A percentile compares a stretch with the other conserved stretches of the same genome.
These are phyloP conservation scores for Dipodomys merriami DNA, from an alignment of 2,113 vertebrate genomes.

Conservation along the genomic window DNA sequence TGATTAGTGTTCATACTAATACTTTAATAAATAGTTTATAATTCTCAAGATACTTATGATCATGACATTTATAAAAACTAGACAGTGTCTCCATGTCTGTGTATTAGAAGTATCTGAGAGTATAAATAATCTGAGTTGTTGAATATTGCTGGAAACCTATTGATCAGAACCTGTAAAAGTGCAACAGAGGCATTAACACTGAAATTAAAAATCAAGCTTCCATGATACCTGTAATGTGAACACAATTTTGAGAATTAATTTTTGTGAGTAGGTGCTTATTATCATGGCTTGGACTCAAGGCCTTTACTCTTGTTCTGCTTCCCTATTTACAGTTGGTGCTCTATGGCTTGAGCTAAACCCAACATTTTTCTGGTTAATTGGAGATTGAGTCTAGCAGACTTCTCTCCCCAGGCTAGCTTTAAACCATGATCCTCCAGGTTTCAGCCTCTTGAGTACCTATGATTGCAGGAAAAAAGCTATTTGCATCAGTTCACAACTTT, in stretches of 20 bases:
- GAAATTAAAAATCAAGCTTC: not conserved
- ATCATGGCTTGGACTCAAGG: too few relatives aligned
- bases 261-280: too few relatives aligned
- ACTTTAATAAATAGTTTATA: not conserved
- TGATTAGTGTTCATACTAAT: not conserved
- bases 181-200: not conserved
- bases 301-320: too few relatives aligned
- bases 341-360: too few relatives aligned
- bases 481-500: too few relatives aligned
- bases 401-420: too few relatives aligned
- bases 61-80: not conserved
- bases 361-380: too few relatives aligned
- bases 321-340: too few relatives aligned
- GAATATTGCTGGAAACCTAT: rapidly evolving
- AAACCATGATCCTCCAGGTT: too few relatives aligned
- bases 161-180: not conserved
- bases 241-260: not conserved
- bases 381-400: too few relatives aligned
- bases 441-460: too few relatives aligned
- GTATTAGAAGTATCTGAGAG: not conserved
- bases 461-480: too few relatives aligned
- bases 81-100: not conserved
- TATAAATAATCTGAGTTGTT: not conserved
- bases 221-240: not conserved
- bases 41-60: not conserved